Evolutionary conservation across 1,140 invertebrate genomes (phyloP), one percentile per base, ranked within the genome.

Genomic region (Sycobia sp.): DNA sequence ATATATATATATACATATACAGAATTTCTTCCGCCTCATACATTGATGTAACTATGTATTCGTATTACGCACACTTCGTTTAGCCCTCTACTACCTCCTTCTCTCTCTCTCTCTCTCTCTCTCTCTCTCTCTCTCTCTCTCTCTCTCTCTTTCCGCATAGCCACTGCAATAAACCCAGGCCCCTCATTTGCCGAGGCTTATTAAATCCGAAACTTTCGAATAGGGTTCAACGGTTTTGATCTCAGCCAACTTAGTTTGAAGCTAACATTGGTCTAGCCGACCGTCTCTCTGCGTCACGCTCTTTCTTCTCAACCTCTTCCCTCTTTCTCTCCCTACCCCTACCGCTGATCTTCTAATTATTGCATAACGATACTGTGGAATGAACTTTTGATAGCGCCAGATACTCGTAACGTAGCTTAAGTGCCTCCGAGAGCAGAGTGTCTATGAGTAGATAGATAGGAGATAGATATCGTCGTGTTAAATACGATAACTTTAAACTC

Each of bases 151-250:
- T 46, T 23, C 47, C 16, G 5, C 43, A 25, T 47, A 39, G 11
- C 59, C 10, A 11, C 18, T 44, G 32, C 46, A 59, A 47, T 53
- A 56, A 61, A 29, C 60, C 55, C 55, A 46, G 46, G 34, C 41
- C 66, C 59, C 44, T 58, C 41, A 51, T 57, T 25, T 49, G 20
- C 43, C 51, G 60, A 36, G 63, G 68, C 57, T 69, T 69, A 67
- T 69, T 69, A 69, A 69, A 67, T 67, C 66, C 54, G 46, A 66
- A 69, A 69, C 63, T 69, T 69, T 67, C 62, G 54, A 69, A 54
- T 39, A 27, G 61, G 38, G 38, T 66, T 66, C 61, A 66, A 67
- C 65, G 59, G 54, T 69, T 65, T 62, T 46, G 58, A 67, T 67
- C 65, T 67, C n/a, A n/a, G 23, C 59, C 20, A 44, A n/a, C n/a